Evolutionary conservation across 2,797 vertebrate species (phyloP), one percentile per base, ranked within the genome.

Genomic region (Podargus strigoides): DNA sequence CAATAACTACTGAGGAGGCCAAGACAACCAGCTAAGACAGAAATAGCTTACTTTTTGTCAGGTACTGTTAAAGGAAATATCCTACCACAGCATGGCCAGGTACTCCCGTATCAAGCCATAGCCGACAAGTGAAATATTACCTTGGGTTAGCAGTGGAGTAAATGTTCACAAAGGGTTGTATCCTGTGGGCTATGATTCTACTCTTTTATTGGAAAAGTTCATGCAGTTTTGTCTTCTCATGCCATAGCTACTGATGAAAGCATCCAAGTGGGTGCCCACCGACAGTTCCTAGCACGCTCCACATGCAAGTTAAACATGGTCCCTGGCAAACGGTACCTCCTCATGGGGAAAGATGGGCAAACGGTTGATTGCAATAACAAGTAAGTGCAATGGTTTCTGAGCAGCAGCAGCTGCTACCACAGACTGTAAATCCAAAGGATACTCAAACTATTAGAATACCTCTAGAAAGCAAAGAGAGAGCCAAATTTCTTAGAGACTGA

Each of bases 301-400:
- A 36, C 67, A 0, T 98, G 98, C 88, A 89, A 85, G 2, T 37
- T 98, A 17, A 56, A 90, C 15, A 32, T 98, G 72, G 63, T 83
- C 8, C 3, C 6, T 13, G 94, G 95, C 42, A 94, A 94, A 6
- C 46, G 52, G 22, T 98, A 98, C 79, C 94, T 98, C 74, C 59
- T 98, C 32, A 98, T 98, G 98, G 97, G 98, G 4, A 95, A 89
- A 64, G 89, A 97, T 6, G 81, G 94, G 7, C 68, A 89, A 67
- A 94, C 97, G 0, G 89, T 96, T 9, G 95, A 97, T 8, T 44
- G 53, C 41, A 85, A 96, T 13, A 81, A 85, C 42, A 91, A 94
- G 97, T 98, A 89, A 96, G 97, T 84, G 63, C 41, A 81, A 39
- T 30, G 18, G 19, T n/a, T 79, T 75, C 67, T 47, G 53, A 78